phyloP scores from a whole-genome alignment of 2,113 vertebrate species.

The Zapus hudsonius region DNA sequence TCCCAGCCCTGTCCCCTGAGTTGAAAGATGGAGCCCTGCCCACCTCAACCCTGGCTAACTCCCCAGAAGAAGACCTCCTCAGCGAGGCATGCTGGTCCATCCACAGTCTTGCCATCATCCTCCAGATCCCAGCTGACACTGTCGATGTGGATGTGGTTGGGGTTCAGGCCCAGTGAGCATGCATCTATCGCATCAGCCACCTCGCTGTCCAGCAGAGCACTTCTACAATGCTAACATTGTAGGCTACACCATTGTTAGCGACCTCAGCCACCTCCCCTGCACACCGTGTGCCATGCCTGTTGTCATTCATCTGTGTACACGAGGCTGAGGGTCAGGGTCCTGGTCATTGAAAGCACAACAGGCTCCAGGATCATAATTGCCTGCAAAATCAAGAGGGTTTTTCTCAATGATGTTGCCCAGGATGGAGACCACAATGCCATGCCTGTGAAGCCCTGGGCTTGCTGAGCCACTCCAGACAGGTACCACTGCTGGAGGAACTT shows the following conservation, averaged over 20 bases:
- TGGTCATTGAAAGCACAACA: slow-evolving; percentile 98
- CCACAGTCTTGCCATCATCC: slow-evolving; percentile 97
- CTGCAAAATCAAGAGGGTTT: slow-evolving; percentile 95
- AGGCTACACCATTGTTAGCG: slow-evolving; percentile 96
- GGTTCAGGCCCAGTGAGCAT: slow-evolving; percentile 95
- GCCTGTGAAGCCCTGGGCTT: slow-evolving; percentile 93
- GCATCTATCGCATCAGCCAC: slow-evolving; percentile 98
- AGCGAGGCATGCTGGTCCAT: slow-evolving; percentile 95
- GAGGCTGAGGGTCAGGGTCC: slow-evolving; percentile 96
- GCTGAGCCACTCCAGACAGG: slow-evolving; percentile 92
- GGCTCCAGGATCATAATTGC: slow-evolving; percentile 96
- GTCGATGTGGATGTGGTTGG: slow-evolving; percentile 95
- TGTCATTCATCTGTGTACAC: slow-evolving; percentile 99
- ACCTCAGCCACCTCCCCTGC: slow-evolving; percentile 96
- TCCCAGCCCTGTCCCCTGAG: slow-evolving; percentile 95
- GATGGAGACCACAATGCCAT: slow-evolving; percentile 96
- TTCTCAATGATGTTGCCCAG: slow-evolving; percentile 98
- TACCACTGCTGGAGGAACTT: slow-evolving; percentile 98
- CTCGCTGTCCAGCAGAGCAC: slow-evolving; percentile 98
- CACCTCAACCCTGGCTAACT: slow-evolving; percentile 94
- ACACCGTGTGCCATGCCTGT: slow-evolving; percentile 96
- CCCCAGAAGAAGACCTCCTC: slow-evolving; percentile 96
- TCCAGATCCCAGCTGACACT: slow-evolving; percentile 97
- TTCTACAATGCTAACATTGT: slow-evolving; percentile 95
- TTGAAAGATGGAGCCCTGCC: slow-evolving; percentile 98